phyloP scores from a whole-genome alignment of 2,888 invertebrate species.

The Mesoligia furuncula region DNA sequence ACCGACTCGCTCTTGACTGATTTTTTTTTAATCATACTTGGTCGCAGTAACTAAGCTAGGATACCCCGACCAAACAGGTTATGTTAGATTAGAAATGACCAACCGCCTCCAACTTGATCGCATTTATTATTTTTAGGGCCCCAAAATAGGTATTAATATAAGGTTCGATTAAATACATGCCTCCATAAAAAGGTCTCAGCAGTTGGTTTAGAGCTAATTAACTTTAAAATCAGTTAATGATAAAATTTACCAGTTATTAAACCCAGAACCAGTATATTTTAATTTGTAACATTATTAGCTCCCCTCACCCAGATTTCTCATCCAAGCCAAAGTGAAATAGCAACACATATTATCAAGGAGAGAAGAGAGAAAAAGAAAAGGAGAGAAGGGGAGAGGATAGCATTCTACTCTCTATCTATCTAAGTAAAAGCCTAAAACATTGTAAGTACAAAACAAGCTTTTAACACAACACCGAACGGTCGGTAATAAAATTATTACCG shows the following conservation, averaged over 20 bases:
- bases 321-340: neutral
- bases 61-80: too few relatives aligned
- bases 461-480: conserved; percentile 38
- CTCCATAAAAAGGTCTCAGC: neutral
- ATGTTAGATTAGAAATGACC: too few relatives aligned
- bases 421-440: conserved; percentile 25
- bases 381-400: too few relatives aligned
- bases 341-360: too few relatives aligned
- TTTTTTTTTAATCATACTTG: too few relatives aligned
- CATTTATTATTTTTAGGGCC: too few relatives aligned
- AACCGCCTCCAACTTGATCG: too few relatives aligned
- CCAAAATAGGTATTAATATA: neutral
- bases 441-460: conserved; percentile 13
- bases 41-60: too few relatives aligned
- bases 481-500: conserved; percentile 64
- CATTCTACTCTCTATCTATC: too few relatives aligned
- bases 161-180: neutral
- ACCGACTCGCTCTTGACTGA: too few relatives aligned
- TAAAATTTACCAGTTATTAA: neutral
- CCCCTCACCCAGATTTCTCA: neutral
- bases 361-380: too few relatives aligned
- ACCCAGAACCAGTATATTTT: neutral
- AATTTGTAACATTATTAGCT: neutral
- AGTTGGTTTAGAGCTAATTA: neutral
- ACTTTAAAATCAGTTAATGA: neutral